Percentiles rank a stretch among this genome's conserved stretches.
phyloP scores from a whole-genome alignment of 2,888 invertebrate species.

The Hirtodrosophila trivittata region DNA sequence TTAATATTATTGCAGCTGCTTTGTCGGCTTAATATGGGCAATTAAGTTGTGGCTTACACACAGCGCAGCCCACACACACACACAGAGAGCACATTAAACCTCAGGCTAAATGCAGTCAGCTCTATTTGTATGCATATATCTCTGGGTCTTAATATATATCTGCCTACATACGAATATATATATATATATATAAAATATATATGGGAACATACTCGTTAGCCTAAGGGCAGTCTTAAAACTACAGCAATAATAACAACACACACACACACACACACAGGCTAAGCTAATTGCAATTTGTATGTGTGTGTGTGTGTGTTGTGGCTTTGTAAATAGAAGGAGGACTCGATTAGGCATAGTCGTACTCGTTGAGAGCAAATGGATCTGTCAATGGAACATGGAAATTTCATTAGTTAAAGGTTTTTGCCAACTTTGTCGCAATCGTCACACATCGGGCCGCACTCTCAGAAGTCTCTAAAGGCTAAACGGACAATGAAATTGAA shows the following conservation, averaged over 20 bases:
- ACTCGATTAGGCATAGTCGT: slow-evolving; percentile 33
- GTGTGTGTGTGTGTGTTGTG: background rate
- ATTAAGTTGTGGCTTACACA: slow-evolving; percentile 66
- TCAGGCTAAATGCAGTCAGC: slow-evolving; percentile 10
- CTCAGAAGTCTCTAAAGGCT: slow-evolving; percentile 45
- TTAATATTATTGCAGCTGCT: slow-evolving; percentile 65
- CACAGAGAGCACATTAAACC: slow-evolving; percentile 11
- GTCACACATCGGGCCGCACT: slow-evolving; percentile 27
- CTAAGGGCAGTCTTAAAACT: slow-evolving; percentile 45
- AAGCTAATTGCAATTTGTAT: slow-evolving; percentile 70
- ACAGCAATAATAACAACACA: slow-evolving; percentile 8
- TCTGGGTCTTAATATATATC: background rate
- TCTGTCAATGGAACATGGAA: slow-evolving; percentile 69
- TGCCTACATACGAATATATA: background rate
- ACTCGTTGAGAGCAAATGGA: slow-evolving; percentile 45
- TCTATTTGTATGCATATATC: slow-evolving; percentile 33
- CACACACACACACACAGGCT: slow-evolving; percentile 15
- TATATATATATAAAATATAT: too few relatives aligned
- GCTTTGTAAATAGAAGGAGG: slow-evolving; percentile 53
- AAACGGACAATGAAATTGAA: slow-evolving; percentile 70
- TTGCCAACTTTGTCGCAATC: slow-evolving; percentile 14
- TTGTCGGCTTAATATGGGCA: slow-evolving; percentile 66
- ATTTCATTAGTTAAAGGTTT: slow-evolving; percentile 64
- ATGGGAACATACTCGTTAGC: too few relatives aligned
- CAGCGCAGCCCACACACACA: slow-evolving; percentile 26